These are phyloP conservation scores for Urosaurus nigricauda DNA, from an alignment of 2,797 vertebrate species.

Conservation along the genomic window DNA sequence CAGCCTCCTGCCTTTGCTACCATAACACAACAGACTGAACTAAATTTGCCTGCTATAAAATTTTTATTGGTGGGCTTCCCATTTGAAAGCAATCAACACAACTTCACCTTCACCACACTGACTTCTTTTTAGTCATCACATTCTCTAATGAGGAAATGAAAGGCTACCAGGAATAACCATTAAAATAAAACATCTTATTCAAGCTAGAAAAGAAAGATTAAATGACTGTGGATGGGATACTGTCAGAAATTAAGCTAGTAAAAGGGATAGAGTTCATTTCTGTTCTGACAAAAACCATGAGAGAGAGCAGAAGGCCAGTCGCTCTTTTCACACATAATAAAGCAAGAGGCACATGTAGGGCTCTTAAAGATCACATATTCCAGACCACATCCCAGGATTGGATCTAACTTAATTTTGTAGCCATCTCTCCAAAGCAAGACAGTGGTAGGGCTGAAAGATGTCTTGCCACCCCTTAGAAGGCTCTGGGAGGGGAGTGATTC, in stretches of 20 bases:
- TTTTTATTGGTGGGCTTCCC: not conserved
- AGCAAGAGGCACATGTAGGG: not conserved
- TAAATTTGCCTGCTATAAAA: not conserved
- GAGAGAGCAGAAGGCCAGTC: not conserved
- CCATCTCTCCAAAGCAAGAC: not conserved
- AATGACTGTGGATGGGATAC: not conserved
- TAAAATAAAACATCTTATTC: constrained; percentile 1
- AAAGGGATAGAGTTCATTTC: not conserved
- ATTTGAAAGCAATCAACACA: not conserved
- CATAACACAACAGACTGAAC: not conserved
- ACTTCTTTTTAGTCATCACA: not conserved
- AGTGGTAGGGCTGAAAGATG: too few relatives aligned
- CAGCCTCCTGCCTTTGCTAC: too few relatives aligned
- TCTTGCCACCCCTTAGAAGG: not conserved
- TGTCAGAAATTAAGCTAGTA: not conserved
- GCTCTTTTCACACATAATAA: not conserved
- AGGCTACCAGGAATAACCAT: not conserved
- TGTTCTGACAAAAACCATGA: not conserved
- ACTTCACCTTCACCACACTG: not conserved
- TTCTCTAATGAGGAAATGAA: not conserved
- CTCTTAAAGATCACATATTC: not conserved
- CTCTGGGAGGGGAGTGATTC: not conserved
- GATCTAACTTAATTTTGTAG: not conserved
- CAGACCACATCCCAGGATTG: not conserved
- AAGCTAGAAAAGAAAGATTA: not conserved